Conservation (phyloP, 92 coral and sea anemone genomes). For the Paramuricea clavata region DNA sequence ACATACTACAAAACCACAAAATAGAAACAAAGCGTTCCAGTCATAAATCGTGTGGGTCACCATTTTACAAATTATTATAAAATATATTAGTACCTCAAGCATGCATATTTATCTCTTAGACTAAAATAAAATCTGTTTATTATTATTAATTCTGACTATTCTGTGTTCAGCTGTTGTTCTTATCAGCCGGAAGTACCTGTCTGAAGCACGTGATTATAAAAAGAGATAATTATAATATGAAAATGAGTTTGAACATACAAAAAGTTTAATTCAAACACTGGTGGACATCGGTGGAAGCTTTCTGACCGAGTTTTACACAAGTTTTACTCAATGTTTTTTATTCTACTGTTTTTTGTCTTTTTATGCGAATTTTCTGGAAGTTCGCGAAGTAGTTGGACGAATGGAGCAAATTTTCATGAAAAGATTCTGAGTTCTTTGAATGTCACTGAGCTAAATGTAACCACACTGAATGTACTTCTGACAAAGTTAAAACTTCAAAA, state of each 20-base stretch:
- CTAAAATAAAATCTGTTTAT: not conserved
- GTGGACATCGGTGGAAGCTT: not conserved
- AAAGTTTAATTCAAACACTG: not conserved
- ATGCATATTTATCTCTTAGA: conserved; percentile 4
- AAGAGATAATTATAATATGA: not conserved
- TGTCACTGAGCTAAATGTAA: conserved; percentile 30
- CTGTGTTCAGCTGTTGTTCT: no score
- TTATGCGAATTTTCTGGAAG: conserved; percentile 12
- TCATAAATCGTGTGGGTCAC: not conserved
- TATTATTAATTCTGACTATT: not conserved
- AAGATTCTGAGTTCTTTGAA: conserved; percentile 29
- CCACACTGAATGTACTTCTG: conserved; percentile 24
- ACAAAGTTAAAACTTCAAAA: conserved; percentile 4
- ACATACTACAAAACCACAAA: no score
- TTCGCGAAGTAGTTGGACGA: not conserved
- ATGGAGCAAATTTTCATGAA: not conserved
- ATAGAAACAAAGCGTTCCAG: no score
- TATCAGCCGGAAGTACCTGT: conserved; percentile 41
- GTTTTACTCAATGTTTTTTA: not conserved
- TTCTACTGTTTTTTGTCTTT: conserved; percentile 8
- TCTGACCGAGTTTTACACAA: not conserved
- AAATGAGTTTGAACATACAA: not conserved
- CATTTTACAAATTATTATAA: not conserved
- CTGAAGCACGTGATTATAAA: conserved; percentile 38
- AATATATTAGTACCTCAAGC: not conserved